These are phyloP conservation scores for Egretta garzetta DNA, from an alignment of 2,113 vertebrate genomes.

Conservation along the genomic window DNA sequence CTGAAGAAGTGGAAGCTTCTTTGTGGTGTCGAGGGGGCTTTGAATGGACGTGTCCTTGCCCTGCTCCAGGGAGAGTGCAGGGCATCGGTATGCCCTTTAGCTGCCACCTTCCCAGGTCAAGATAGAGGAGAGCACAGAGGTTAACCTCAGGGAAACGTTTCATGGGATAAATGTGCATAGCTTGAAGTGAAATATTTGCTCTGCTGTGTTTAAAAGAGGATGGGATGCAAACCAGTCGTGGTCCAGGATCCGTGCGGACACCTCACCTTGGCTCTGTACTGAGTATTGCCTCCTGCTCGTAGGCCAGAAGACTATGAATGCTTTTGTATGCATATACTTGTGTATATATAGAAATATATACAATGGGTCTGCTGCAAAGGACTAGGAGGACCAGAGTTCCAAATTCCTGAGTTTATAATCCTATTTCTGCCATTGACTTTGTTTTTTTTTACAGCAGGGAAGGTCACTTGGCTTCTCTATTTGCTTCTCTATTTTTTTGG, in stretches of 20 bases:
- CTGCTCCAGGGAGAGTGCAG: background rate
- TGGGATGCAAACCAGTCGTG: background rate
- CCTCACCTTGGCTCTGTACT: fast-evolving
- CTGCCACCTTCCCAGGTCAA: background rate
- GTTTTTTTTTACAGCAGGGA: background rate
- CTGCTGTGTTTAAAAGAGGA: background rate
- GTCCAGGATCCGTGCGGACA: background rate
- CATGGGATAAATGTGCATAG: fast-evolving
- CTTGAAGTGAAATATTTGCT: background rate
- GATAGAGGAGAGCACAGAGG: fast-evolving
- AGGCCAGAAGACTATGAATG: too few species aligned
- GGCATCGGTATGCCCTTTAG: fast-evolving
- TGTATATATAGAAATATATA: background rate
- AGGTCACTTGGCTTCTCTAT: background rate
- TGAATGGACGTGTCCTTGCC: background rate
- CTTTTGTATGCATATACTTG: fast-evolving
- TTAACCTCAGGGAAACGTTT: background rate
- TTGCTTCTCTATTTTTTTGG: background rate
- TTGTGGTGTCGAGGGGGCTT: background rate
- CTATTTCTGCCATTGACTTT: background rate
- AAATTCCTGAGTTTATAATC: background rate
- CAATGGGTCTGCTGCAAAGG: fast-evolving
- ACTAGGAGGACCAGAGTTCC: background rate
- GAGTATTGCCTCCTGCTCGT: background rate
- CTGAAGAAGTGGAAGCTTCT: background rate